These are phyloP conservation scores for Onychomys torridus DNA, from an alignment of 2,797 vertebrate species.

Conservation along the genomic window DNA sequence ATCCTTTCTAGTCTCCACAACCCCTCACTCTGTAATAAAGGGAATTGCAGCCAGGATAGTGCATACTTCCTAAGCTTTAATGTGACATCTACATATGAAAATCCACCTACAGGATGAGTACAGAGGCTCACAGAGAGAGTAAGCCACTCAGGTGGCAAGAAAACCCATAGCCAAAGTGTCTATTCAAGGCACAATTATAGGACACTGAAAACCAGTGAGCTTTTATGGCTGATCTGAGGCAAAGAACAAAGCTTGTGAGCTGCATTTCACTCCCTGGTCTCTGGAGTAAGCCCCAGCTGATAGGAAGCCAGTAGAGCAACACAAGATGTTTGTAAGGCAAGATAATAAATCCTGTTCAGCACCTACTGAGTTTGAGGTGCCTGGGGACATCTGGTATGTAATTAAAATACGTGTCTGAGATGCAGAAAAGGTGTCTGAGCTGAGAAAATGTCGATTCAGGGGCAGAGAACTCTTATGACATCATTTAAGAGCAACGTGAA, in stretches of 20 bases:
- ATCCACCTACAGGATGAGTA: not conserved
- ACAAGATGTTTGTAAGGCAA: not conserved
- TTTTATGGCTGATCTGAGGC: not conserved
- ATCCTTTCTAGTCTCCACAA: not conserved
- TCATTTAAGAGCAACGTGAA: not conserved
- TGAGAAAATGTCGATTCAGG: conserved; percentile 42
- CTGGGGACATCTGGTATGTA: conserved; percentile 25
- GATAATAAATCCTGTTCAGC: conserved; percentile 39
- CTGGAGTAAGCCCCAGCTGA: not conserved
- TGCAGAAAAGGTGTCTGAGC: conserved; percentile 1
- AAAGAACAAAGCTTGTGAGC: not conserved
- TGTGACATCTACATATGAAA: conserved; percentile 26
- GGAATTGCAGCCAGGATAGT: not conserved
- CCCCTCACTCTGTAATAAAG: not conserved
- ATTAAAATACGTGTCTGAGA: conserved; percentile 56
- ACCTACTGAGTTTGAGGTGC: conserved; percentile 39
- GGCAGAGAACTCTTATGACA: not conserved
- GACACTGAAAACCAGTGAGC: not conserved
- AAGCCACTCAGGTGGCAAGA: not conserved
- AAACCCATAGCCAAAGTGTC: not conserved
- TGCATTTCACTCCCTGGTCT: not conserved
- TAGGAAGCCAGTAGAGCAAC: not conserved
- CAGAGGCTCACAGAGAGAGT: not conserved
- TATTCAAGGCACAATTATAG: not conserved
- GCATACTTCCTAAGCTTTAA: not conserved